Evolutionary conservation across 2,113 vertebrate species (phyloP), one percentile per base, ranked within the genome.

Genomic region (Chionomys nivalis): DNA sequence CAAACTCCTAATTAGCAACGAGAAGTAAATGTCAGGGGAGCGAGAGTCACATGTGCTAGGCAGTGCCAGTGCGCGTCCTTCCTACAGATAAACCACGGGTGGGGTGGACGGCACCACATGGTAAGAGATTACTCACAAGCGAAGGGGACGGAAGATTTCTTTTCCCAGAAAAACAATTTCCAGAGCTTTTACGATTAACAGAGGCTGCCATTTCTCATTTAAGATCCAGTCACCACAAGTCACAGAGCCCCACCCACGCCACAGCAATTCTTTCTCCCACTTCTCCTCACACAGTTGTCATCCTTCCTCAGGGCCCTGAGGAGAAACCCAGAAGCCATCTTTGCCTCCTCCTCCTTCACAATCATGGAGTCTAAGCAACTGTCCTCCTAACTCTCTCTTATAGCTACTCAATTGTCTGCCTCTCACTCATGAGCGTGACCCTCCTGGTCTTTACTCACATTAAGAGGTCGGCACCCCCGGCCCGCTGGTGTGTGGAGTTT

Each of bases 1-100:
- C 65, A 61, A 23, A 70, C 89, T 82, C 90, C 78, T 94, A 91
- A 79, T 91, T 73, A 93, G 92, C 65, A 58, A 94, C 49, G 28
- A 88, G 42, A 90, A 83, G 66, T 90, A 92, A 92, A 96, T 55
- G 76, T 23, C 93, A 75, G 81, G 49, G 58, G 61, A 75, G 68
- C 33, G 66, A 73, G 0, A 75, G 63, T 78, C 82, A 92, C 66
- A 76, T 61, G 70, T 36, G 94, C 47, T n/a, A 63, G 28, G 47
- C 42, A 81, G 24, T 31, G 11, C 82, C 42, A 81, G 24, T 31
- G 11, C 82, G 87, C 68, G 70, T 77, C 66, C 68, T 68, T 81
- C 52, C 88, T 87, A 31, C 88, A 85, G 83, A 91, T 61, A 94
- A 63, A 85, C 49, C 49, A 65, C 1, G 49, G 42, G 12, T 31